Percentiles rank a stretch among this genome's conserved stretches.
These are phyloP conservation scores for Tromatobia lineatoria DNA, from an alignment of 2,888 invertebrate genomes.

Conservation along the genomic window DNA sequence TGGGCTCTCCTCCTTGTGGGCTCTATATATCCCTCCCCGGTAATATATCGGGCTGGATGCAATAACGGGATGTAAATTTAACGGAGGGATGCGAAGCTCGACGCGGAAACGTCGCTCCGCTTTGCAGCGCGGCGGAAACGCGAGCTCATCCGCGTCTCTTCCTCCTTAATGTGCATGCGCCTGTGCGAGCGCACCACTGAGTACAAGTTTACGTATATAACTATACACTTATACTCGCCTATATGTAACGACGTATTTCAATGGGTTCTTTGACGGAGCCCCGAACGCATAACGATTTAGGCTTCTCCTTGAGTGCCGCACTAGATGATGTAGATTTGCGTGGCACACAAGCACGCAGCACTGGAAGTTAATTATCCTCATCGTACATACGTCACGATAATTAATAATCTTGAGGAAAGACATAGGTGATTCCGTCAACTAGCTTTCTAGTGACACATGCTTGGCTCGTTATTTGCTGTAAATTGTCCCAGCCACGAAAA, in stretches of 20 bases:
- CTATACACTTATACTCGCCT: not conserved
- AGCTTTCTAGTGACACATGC: not conserved
- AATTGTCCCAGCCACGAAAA: not conserved
- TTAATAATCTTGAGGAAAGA: conserved; percentile 62
- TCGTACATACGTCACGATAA: conserved; percentile 59
- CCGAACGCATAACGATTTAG: conserved; percentile 54
- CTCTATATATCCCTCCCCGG: conserved; percentile 14
- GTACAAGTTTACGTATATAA: not conserved
- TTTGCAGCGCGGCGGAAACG: conserved; percentile 65
- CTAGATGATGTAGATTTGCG: conserved; percentile 44
- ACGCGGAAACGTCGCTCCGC: conserved; percentile 69
- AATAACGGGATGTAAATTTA: conserved; percentile 69
- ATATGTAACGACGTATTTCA: conserved; percentile 46
- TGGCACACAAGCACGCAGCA: not conserved
- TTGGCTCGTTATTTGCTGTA: conserved; percentile 18
- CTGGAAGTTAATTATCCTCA: conserved; percentile 58
- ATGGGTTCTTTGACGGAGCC: conserved; percentile 59
- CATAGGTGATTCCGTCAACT: conserved; percentile 40
- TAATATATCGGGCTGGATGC: conserved; percentile 60
- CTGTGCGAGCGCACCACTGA: conserved; percentile 8
- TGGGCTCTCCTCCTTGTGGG: not conserved
- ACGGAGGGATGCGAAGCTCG: conserved; percentile 63
- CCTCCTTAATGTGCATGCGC: not conserved
- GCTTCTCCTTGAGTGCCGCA: conserved; percentile 44
- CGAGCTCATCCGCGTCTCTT: conserved; percentile 59